These are phyloP conservation scores for Atopsyche davidsoni DNA, from an alignment of 1,140 invertebrate genomes.

Conservation along the genomic window DNA sequence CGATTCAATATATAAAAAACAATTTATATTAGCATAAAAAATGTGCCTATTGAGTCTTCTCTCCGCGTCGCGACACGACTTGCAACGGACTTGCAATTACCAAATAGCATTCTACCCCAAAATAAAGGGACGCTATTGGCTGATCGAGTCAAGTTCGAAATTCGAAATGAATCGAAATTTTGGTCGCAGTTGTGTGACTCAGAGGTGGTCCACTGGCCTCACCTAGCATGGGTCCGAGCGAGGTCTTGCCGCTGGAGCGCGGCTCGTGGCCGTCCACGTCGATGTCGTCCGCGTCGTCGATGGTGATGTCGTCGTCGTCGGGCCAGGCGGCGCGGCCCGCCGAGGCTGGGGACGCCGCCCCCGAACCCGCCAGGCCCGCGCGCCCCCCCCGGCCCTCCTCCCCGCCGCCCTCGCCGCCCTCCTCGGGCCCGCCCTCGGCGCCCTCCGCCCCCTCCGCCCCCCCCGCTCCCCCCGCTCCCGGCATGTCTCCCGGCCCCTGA, in stretches of 20 bases:
- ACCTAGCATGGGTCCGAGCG: not conserved
- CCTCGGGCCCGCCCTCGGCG: conserved; percentile 8
- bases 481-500: conserved; percentile 2
- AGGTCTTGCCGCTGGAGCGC: not conserved
- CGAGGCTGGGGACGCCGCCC: conserved; percentile 24
- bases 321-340: conserved; percentile 23
- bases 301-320: conserved; percentile 24
- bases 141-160: too few relatives aligned
- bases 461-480: conserved; percentile 1
- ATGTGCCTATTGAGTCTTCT: too few relatives aligned
- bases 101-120: too few relatives aligned
- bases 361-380: conserved; percentile 14
- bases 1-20: too few relatives aligned
- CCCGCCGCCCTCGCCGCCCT: conserved; percentile 10
- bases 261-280: conserved; percentile 17
- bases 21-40: too few relatives aligned
- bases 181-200: too few relatives aligned
- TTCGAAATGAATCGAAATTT: too few relatives aligned
- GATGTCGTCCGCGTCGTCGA: conserved; percentile 25
- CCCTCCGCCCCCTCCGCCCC: not conserved
- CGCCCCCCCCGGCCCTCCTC: conserved; percentile 14
- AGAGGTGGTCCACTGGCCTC: not conserved
- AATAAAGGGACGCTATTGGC: too few relatives aligned
- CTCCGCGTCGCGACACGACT: too few relatives aligned
- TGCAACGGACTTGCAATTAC: too few relatives aligned